Evolutionary conservation across 2,113 vertebrate genomes (phyloP), one percentile per base, ranked within the genome.

Genomic region (Procavia capensis): DNA sequence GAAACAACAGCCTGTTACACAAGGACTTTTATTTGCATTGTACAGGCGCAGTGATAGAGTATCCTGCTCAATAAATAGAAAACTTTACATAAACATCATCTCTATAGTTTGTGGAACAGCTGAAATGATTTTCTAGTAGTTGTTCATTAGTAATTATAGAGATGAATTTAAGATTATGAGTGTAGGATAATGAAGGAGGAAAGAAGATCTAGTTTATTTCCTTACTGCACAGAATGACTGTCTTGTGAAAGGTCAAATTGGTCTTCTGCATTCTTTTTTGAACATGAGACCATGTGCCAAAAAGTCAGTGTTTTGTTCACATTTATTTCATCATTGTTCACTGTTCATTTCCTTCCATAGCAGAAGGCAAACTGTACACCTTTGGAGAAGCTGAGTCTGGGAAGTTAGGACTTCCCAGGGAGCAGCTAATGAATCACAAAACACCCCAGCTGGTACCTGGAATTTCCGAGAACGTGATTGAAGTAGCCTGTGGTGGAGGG

Each of bases 351-450:
- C 66, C 64, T 96, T 97, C 81, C 91, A 68, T 97, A 99, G 99
- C 85, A 45, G 99, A 99, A 50, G 99, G 99, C 4, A 97, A 98
- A 36, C 98, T 99, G 63, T 99, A 99, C 96, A 99, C 99, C 2
- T 99, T 99, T 81, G 99, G 99, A 57, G 99, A 99, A 98, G 92
- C 98, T 36, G 99, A 99, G 94, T 98, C 98, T 76, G 99, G 99
- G 0, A 99, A 99, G 85, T 98, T 99, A 96, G 99, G 99, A 4
- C 98, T 99, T 92, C 96, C 98, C 76, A 98, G 96, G 36, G 97
- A 99, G 39, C 98, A 99, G 95, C 98, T 99, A 90, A 92, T 97
- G 29, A 98, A 99, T 76, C 99, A 99, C 93, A 98, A 98, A 94
- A 97, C 98, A 29, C 99, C 99, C 29, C 99, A 99, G 97, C 97